Base-by-base conservation (phyloP, 2,888 invertebrate species). In the Clivina fossor region DNA sequence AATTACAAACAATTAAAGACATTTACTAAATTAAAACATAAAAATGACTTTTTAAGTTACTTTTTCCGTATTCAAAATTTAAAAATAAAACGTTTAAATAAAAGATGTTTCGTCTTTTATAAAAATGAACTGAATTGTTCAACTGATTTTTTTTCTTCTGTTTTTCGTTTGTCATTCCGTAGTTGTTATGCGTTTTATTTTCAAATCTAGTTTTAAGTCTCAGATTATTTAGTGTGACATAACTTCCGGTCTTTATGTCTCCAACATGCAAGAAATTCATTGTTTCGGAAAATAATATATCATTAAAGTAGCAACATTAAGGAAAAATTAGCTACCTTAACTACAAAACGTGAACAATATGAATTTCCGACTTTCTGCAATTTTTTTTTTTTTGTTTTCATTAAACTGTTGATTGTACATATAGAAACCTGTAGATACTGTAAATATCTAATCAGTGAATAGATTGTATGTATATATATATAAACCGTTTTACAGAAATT, bases 231-330 rank as follows among this genome's bases (percentile, higher is more conserved):
- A 40, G 24, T 40, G 40, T 40, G 18, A 11, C 13, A 15, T 40
- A 24, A 24, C 24, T 40, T 18, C 40, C 24, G 40, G 19, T 19
- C 13, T 4, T 22, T 16, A 22, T 40, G 19, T 30, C 3, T 30
- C 11, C n/a, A 30, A 30, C 24, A n/a, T n/a, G n/a, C n/a, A n/a
- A n/a, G n/a, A n/a, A n/a, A n/a, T 18, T 28, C 44, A 44, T 44
- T 44, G 44, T 44, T 40, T 44, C 32, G 44, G 44, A 44, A 44
- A 44, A 44, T 44, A 32, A 44, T 44, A 44, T 11, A 19, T 44
- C 44, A 44, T 44, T 44, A 44, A 44, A 30, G 15, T 44, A 18
- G n/a, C n/a, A 44, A 44, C 30, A 44, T 44, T 44, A 44, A 15
- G 28, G 43, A 44, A 44, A 44, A 30, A 44, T 44, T n/a, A 44